Percentiles rank a stretch among this genome's conserved stretches.
These are phyloP conservation scores for Iphiclides podalirius DNA, from an alignment of 2,888 invertebrate species.

Conservation along the genomic window DNA sequence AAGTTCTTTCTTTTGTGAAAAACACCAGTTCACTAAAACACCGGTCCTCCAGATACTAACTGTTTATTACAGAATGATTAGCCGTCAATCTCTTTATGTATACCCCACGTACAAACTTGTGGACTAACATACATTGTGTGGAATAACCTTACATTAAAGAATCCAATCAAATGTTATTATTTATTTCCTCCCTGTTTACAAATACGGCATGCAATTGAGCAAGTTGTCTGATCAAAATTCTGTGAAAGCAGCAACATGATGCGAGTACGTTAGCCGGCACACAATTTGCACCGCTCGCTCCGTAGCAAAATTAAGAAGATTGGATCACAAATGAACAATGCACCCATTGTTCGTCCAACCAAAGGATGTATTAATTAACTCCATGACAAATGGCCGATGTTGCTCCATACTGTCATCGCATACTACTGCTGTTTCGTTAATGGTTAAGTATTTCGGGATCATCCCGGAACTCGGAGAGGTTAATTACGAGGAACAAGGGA, in stretches of 20 bases:
- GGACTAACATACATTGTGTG: no score
- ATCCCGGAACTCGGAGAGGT: neutral
- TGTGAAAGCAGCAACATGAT: neutral
- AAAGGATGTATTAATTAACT: slow-evolving; percentile 22
- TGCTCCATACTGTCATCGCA: neutral
- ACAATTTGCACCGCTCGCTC: slow-evolving; percentile 4
- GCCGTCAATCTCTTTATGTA: no score
- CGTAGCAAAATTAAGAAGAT: slow-evolving; percentile 20
- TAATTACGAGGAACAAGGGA: neutral
- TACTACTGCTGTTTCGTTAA: slow-evolving; percentile 1
- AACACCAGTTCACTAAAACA: no score
- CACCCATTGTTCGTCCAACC: slow-evolving; percentile 18
- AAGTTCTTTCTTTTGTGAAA: no score
- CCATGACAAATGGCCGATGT: slow-evolving; percentile 14
- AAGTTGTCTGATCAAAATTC: neutral
- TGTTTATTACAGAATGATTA: no score
- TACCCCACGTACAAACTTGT: no score
- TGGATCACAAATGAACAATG: slow-evolving; percentile 23
- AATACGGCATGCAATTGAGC: neutral
- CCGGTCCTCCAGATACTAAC: no score
- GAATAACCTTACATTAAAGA: no score
- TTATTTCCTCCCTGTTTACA: no score
- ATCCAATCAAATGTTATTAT: no score
- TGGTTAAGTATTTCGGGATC: neutral
- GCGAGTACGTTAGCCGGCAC: neutral